Base-by-base conservation (phyloP, 2,888 invertebrate species). In the Eilema depressum region DNA sequence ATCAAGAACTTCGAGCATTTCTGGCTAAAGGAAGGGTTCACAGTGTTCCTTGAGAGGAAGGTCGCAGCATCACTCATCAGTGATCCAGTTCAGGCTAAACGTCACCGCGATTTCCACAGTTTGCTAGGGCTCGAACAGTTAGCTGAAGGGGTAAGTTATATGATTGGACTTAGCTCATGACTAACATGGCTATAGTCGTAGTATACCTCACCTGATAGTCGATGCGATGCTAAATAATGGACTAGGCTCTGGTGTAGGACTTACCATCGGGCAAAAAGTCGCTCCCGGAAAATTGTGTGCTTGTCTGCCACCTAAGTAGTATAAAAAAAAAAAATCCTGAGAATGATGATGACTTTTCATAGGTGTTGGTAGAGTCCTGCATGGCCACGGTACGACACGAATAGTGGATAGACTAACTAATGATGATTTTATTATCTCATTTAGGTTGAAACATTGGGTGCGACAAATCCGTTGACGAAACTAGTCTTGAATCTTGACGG, bases 11-110 rank as follows among this genome's bases (percentile, higher is more conserved):
- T 98, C 89, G 98, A 99, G 89, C 98, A 99, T 91, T 99, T 99
- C 93, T 99, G 99, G 99, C 95, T 99, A 28, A 99, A 99, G 87
- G 99, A 99, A 93, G 99, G 99, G 0, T 98, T 98, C 90, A 99
- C 99, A 0, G 97, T 98, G 68, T 99, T 98, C 93, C 95, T 98
- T 1, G 99, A 99, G 92, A 95, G 98, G 59, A 99, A 99, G 93
- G 94, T 95, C 10, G 91, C 96, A 1, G 97, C 98, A 0, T 96
- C 97, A 33, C 94, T 99, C 85, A 95, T 96, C 79, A 96, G 96
- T 0, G 95, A 96, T 72, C 63, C 84, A 0, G 85, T 69, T 0
- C 92, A 92, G 65, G 89, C 93, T 3, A 95, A 95, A 79, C 94
- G 95, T 76, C 95, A 92, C 69, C 96, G 98, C 69, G 98, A 99